phyloP scores from a whole-genome alignment of 2,888 invertebrate genomes.

The Tenthredo livida region DNA sequence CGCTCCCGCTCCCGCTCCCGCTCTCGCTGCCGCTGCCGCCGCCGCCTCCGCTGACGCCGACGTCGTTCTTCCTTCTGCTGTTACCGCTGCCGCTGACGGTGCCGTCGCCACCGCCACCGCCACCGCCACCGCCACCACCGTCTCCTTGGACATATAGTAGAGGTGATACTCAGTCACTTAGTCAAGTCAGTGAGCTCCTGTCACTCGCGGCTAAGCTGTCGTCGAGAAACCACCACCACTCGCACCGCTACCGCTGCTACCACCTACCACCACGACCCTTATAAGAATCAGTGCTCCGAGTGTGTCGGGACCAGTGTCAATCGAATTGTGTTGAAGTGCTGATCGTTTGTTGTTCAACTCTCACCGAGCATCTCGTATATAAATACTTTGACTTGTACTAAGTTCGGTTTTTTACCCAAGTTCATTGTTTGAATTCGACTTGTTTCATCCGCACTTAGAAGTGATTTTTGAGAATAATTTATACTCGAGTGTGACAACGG shows the following conservation, averaged over 20 bases:
- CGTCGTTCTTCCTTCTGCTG: background rate
- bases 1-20: slow-evolving; percentile 49
- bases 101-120: slow-evolving; percentile 11
- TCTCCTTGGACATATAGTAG: slow-evolving; percentile 45
- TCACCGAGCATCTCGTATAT: background rate
- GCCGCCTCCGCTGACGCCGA: slow-evolving; percentile 40
- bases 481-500: background rate
- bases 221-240: slow-evolving; percentile 42
- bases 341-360: slow-evolving; percentile 58
- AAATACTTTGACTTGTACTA: background rate
- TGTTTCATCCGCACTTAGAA: background rate
- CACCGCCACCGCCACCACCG: slow-evolving; percentile 10
- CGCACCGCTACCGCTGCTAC: background rate
- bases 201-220: slow-evolving; percentile 66
- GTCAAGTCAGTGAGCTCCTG: slow-evolving; percentile 73
- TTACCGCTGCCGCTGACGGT: slow-evolving; percentile 14
- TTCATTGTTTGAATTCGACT: background rate
- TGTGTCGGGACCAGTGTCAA: slow-evolving; percentile 74
- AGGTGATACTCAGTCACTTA: slow-evolving; percentile 54
- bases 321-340: slow-evolving; percentile 73
- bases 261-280: slow-evolving; percentile 64
- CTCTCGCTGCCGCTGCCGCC: slow-evolving; percentile 26
- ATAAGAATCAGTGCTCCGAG: slow-evolving; percentile 76
- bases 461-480: background rate
- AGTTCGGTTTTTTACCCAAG: background rate